phyloP scores from a whole-genome alignment of 2,888 invertebrate species.

The Encarsia formosa region DNA sequence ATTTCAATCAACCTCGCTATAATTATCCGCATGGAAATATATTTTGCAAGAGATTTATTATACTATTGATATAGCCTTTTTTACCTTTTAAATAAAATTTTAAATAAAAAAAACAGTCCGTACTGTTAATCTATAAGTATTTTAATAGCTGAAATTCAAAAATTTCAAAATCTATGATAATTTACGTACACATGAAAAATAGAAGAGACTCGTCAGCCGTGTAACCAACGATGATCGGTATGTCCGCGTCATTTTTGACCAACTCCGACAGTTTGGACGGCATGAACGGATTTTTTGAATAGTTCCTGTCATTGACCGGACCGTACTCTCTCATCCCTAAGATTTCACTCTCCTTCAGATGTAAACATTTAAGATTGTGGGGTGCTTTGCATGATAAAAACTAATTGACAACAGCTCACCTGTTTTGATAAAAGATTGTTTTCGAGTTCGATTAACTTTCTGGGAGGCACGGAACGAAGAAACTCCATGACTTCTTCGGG shows the following conservation, averaged over 20 bases:
- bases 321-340: neutral
- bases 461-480: slow-evolving; percentile 32
- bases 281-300: neutral
- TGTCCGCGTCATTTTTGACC: neutral
- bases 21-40: too few species aligned
- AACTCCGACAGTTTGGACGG: neutral
- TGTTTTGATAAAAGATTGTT: slow-evolving; percentile 27
- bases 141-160: neutral
- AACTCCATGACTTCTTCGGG: slow-evolving; percentile 32
- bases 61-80: too few species aligned
- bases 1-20: too few species aligned
- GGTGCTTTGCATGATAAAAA: neutral
- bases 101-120: too few species aligned
- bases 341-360: neutral
- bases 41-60: too few species aligned
- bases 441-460: slow-evolving; percentile 40
- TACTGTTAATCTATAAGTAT: too few species aligned
- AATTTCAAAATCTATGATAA: too few species aligned
- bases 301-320: neutral
- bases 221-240: slow-evolving; percentile 5
- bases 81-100: too few species aligned
- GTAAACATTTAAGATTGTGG: neutral
- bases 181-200: neutral
- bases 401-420: slow-evolving; percentile 19
- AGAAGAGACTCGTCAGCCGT: neutral